phyloP scores from a whole-genome alignment of 1,140 invertebrate genomes.

The Penaeus japonicus region DNA sequence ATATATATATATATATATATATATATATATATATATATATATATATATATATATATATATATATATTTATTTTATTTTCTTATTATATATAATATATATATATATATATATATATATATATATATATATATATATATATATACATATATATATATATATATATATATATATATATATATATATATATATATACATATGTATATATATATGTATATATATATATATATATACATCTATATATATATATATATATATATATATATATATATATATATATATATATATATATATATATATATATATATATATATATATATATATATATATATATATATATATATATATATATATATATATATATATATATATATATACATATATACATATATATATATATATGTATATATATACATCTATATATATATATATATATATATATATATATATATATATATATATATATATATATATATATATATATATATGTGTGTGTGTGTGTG shows the following conservation, averaged over 20 bases:
- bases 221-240: too few relatives aligned
- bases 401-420: constrained; percentile 3
- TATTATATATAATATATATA: too few relatives aligned
- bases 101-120: too few relatives aligned
- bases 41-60: too few relatives aligned
- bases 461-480: neutral
- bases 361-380: neutral
- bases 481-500: too few relatives aligned
- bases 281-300: neutral
- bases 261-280: too few relatives aligned
- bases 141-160: neutral
- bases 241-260: neutral
- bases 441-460: constrained; percentile 15
- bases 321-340: neutral
- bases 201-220: neutral
- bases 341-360: constrained; percentile 11
- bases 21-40: too few relatives aligned
- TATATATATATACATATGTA: neutral
- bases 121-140: too few relatives aligned
- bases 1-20: too few relatives aligned
- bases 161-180: neutral
- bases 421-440: constrained; percentile 3
- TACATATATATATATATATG: neutral
- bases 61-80: too few relatives aligned
- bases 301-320: neutral